Evolutionary conservation across 2,797 vertebrate genomes (phyloP).

Genomic region (Anguilla anguilla): DNA sequence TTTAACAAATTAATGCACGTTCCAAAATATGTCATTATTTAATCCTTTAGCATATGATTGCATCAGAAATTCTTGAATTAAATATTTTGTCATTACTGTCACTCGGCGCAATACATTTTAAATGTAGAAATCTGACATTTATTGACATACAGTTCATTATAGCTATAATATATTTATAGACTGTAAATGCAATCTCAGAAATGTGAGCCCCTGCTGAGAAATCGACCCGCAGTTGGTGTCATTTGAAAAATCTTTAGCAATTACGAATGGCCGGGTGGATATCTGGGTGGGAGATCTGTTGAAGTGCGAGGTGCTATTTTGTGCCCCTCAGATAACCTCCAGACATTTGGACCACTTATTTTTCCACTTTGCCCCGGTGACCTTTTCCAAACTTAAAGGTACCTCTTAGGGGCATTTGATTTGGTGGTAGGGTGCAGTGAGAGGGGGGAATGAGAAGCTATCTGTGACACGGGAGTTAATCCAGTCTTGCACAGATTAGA

Average conservation of each 20-base stretch:
- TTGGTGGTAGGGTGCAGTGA: neutral
- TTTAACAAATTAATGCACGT: constrained; percentile 8
- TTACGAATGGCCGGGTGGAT: constrained; percentile 34
- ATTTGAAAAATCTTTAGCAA: constrained; percentile 23
- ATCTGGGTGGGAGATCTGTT: constrained; percentile 39
- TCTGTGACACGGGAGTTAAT: constrained; percentile 35
- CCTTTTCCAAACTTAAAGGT: constrained; percentile 46
- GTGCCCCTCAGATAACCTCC: constrained; percentile 51
- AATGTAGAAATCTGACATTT: constrained; percentile 30
- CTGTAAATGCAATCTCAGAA: constrained; percentile 25
- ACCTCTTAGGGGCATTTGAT: constrained; percentile 42
- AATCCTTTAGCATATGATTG: constrained; percentile 71
- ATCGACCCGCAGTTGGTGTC: constrained; percentile 16
- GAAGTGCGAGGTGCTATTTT: constrained; percentile 46
- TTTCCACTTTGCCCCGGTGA: constrained; percentile 51
- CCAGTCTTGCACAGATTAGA: constrained; percentile 30
- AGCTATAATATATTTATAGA: constrained; percentile 22
- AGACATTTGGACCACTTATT: constrained; percentile 48
- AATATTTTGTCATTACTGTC: constrained; percentile 60
- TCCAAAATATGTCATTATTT: constrained; percentile 43
- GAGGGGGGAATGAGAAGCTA: constrained; percentile 35
- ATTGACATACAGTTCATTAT: constrained; percentile 28
- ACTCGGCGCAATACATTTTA: constrained; percentile 53
- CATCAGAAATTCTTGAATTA: constrained; percentile 81
- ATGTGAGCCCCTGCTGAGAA: constrained; percentile 19